phyloP scores from a whole-genome alignment of 1,140 invertebrate genomes.

The Homarus americanus region DNA sequence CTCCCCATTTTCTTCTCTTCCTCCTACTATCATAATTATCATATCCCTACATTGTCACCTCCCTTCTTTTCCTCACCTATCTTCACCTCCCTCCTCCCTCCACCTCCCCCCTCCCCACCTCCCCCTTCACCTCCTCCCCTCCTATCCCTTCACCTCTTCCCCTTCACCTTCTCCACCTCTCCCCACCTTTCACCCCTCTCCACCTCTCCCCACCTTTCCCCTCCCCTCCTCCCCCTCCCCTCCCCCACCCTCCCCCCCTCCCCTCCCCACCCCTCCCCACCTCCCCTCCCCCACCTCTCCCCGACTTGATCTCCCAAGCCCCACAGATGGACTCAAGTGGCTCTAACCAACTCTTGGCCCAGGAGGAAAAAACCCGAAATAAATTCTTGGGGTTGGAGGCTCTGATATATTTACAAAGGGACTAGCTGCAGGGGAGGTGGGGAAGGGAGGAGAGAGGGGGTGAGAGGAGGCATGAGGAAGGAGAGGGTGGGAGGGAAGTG shows the following conservation, averaged over 20 bases:
- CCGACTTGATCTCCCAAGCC: conserved; percentile 45
- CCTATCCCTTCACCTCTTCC: background rate
- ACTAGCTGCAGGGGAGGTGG: too few species aligned
- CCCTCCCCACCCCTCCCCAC: background rate
- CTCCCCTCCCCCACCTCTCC: background rate
- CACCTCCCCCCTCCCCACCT: too few species aligned
- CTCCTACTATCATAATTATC: too few species aligned
- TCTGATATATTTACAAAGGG: conserved; percentile 49
- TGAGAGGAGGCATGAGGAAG: too few species aligned
- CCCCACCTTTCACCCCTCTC: too few species aligned
- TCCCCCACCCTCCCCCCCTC: background rate
- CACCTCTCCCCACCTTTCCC: background rate
- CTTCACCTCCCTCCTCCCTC: too few species aligned
- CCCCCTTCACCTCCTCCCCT: background rate
- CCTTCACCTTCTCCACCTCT: background rate
- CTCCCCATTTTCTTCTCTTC: too few species aligned
- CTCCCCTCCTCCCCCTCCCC: background rate
- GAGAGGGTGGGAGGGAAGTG: too few species aligned
- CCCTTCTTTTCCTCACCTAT: too few species aligned
- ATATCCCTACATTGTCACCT: too few species aligned
- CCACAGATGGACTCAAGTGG: conserved; percentile 60
- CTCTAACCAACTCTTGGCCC: conserved; percentile 26
- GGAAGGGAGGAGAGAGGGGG: too few species aligned
- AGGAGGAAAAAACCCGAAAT: conserved; percentile 50
- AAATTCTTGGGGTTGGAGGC: conserved; percentile 39